Conservation (phyloP, 2,113 vertebrate species). For the Paramormyrops kingsleyae region DNA sequence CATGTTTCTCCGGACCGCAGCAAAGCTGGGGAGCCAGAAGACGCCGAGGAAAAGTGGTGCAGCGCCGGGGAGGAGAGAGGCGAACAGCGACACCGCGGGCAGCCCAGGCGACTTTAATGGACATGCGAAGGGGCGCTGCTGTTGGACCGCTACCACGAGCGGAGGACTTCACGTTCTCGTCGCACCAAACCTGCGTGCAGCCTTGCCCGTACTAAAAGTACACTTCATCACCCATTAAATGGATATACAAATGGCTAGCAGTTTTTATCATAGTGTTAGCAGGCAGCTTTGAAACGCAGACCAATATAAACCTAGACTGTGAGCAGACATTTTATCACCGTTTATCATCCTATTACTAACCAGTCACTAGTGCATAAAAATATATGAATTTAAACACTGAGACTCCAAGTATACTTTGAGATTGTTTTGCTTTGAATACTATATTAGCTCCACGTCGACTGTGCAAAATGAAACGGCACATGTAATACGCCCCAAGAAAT, state of each 20-base stretch:
- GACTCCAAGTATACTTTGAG: background rate
- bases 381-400: background rate
- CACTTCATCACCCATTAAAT: background rate
- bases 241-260: background rate
- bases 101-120: background rate
- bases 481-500: background rate
- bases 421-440: background rate
- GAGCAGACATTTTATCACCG: background rate
- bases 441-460: background rate
- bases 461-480: background rate
- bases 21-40: background rate
- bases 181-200: background rate
- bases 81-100: constrained; percentile 18
- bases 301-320: background rate
- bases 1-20: constrained; percentile 55
- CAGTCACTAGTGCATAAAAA: background rate
- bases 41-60: constrained; percentile 14
- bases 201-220: background rate
- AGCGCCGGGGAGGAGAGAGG: background rate
- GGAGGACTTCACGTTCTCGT: background rate
- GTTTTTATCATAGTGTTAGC: background rate
- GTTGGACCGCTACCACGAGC: background rate
- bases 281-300: background rate
- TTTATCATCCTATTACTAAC: background rate
- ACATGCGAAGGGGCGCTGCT: background rate